phyloP scores from a whole-genome alignment of 2,113 vertebrate species.

The Hiodon alosoides region DNA sequence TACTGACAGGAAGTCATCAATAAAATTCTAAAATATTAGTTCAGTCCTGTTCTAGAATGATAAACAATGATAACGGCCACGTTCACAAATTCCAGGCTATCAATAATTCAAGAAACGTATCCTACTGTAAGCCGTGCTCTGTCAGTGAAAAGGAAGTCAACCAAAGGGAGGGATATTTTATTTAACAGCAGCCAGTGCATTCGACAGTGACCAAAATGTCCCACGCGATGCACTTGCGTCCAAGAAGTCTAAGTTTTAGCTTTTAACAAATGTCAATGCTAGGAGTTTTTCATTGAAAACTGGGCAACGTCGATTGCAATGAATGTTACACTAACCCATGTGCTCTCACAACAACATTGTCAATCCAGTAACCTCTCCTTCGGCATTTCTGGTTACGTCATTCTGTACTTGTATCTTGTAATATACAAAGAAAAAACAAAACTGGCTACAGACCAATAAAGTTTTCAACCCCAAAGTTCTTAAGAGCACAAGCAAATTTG shows the following conservation, averaged over 20 bases:
- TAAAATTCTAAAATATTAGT: not conserved
- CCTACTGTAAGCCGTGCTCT: not conserved
- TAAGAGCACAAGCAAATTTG: too few species aligned
- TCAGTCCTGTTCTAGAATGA: not conserved
- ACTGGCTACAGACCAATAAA: too few species aligned
- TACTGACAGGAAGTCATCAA: not conserved
- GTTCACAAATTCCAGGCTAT: not conserved
- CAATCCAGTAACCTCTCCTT: not conserved
- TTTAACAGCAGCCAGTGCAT: not conserved
- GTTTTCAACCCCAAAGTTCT: too few species aligned
- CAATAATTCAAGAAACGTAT: conserved; percentile 18
- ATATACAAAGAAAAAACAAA: too few species aligned
- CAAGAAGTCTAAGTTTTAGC: too few species aligned
- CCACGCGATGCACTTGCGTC: not conserved
- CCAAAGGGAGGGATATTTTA: conserved; percentile 18
- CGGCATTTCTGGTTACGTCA: not conserved
- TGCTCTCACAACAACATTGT: not conserved
- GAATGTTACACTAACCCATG: not conserved
- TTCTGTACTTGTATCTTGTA: not conserved
- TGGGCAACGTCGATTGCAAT: too few species aligned
- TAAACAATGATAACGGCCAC: not conserved
- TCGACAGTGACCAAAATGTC: too few species aligned
- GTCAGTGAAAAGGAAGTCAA: conserved; percentile 4
- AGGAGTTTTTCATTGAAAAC: too few species aligned
- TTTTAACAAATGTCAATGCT: too few species aligned